Base-by-base conservation (phyloP, 2,113 vertebrate species). In the Oryzias melastigma region DNA sequence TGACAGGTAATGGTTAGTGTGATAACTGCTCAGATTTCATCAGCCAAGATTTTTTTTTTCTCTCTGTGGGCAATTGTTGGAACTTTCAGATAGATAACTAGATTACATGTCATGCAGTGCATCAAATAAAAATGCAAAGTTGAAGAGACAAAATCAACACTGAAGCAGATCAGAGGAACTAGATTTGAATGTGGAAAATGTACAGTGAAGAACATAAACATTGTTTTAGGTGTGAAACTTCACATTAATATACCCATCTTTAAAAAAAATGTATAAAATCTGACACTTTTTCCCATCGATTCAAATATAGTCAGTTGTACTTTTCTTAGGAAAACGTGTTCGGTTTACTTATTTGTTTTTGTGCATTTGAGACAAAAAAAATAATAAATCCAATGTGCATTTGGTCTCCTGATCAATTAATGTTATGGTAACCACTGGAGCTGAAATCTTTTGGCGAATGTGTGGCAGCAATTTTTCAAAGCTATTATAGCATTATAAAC, bases 11-110 rank as follows among this genome's bases (percentile, higher is more conserved):
- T 99, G 95, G 95, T 98, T 97, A 96, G 94, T 93, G 93, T 96
- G 95, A 98, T 98, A 96, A 98, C 96, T 96, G 94, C 95, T 95
- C 93, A 94, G 96, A 98, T 99, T 98, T 99, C 96, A 98, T 98
- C 96, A 98, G 94, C 93, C 89, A 81, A 84, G 92, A 92, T 46
- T 69, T 78, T 35, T 35, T 47, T 47, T 14, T 7, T 13, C 8
- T 29, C 24, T 51, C 52, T 52, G 19, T 91, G 92, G 93, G 93
- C 94, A 96, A 97, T 97, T 96, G 95, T 95, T 94, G 92, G 93
- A 97, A 97, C 95, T 97, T 97, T 96, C 94, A 95, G 93, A 92
- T 94, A 95, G 95, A 98, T 98, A 95, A 96, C 93, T 94, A 95
- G 95, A 98, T 98, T 95, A 96, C 93, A 94, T 95, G 94, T 95